A percentile compares a stretch with the other conserved stretches of the same genome.
These are phyloP conservation scores for Hybos culiciformis DNA, from an alignment of 2,888 invertebrate genomes.

Conservation along the genomic window DNA sequence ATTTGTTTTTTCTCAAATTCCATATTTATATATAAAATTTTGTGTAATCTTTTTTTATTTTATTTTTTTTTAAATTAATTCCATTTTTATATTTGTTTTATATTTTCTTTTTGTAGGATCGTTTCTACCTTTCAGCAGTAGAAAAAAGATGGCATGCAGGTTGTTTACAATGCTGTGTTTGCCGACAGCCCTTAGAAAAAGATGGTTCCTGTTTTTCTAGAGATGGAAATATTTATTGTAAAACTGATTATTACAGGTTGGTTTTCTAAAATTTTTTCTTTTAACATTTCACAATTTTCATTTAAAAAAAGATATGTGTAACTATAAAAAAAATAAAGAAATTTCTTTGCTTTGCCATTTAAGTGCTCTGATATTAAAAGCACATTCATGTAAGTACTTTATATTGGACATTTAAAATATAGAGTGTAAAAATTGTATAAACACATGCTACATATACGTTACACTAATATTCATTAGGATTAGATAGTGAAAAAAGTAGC, in stretches of 20 bases:
- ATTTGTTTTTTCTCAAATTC: background rate
- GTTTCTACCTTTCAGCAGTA: constrained; percentile 82
- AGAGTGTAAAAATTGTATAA: no score
- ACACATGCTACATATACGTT: no score
- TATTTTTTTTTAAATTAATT: constrained; percentile 5
- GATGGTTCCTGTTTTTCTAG: constrained; percentile 86
- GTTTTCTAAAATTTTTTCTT: constrained; percentile 27
- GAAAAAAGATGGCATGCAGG: constrained; percentile 88
- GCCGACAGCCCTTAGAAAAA: constrained; percentile 75
- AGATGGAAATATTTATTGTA: constrained; percentile 90
- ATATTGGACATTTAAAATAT: no score
- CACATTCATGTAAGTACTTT: constrained; percentile 5
- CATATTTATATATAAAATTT: no score
- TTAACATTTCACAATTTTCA: no score
- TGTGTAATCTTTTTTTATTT: no score
- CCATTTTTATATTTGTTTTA: constrained; percentile 12
- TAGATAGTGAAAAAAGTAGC: no score
- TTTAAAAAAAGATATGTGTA: no score
- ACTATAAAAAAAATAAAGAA: no score
- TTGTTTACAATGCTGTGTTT: constrained; percentile 83
- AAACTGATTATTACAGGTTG: constrained; percentile 93
- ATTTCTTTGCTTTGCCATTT: background rate
- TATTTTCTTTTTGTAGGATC: constrained; percentile 41
- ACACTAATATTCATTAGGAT: no score
- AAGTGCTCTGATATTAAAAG: background rate